Evolutionary conservation across 1,140 invertebrate genomes (phyloP).

Genomic region (Goniozus legneri): DNA sequence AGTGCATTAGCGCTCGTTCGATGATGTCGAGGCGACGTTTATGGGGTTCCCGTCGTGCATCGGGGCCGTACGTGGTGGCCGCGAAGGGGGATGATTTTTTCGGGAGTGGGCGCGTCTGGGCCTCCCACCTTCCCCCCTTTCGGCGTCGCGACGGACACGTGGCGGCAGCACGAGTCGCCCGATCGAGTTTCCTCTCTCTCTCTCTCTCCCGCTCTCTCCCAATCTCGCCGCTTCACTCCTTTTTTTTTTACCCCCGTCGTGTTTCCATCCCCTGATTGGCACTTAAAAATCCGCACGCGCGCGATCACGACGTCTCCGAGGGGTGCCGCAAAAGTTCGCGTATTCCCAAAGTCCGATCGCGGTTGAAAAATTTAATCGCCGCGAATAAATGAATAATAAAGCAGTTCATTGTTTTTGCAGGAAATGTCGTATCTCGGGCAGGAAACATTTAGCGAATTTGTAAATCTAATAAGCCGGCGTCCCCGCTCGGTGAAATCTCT

Average conservation of each 20-base stretch:
- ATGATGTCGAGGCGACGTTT: constrained; percentile 22
- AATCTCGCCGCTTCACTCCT: constrained; percentile 24
- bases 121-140: constrained; percentile 37
- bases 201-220: neutral
- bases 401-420: too few relatives aligned
- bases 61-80: constrained; percentile 10
- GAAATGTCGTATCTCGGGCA: too few relatives aligned
- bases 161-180: constrained; percentile 23
- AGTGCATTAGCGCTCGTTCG: constrained; percentile 49
- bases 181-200: constrained; percentile 10
- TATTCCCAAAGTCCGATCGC: too few relatives aligned
- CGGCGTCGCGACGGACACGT: constrained; percentile 27
- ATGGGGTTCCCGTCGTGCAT: constrained; percentile 8
- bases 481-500: too few relatives aligned
- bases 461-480: too few relatives aligned
- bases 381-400: too few relatives aligned
- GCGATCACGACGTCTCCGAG: neutral
- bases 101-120: constrained; percentile 30
- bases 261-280: constrained; percentile 26
- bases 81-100: constrained; percentile 9
- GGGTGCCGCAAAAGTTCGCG: too few relatives aligned
- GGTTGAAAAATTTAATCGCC: too few relatives aligned
- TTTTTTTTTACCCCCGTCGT: constrained; percentile 15
- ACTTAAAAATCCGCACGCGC: constrained; percentile 25
- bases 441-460: too few relatives aligned